Conservation (phyloP, 2,888 invertebrate genomes). For the Tanytarsus gracilentus region DNA sequence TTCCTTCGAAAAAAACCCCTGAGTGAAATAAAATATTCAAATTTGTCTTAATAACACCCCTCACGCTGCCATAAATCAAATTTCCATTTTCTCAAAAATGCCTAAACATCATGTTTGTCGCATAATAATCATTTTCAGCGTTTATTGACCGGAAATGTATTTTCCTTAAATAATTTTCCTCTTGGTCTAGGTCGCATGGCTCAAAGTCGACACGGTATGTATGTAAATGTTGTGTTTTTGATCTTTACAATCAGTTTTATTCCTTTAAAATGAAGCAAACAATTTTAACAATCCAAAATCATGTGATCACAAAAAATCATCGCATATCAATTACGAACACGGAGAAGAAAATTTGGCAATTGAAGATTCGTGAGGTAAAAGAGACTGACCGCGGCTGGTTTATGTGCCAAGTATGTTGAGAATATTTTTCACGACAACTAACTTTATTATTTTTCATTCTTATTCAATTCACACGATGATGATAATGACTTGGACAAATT, state of each 20-base stretch:
- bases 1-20: not conserved
- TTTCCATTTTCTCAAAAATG: slow-evolving; percentile 4
- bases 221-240: not conserved
- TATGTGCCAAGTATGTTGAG: slow-evolving; percentile 53
- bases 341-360: slow-evolving; percentile 77
- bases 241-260: too few relatives aligned
- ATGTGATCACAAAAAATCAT: slow-evolving; percentile 83
- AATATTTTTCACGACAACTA: not conserved
- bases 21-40: slow-evolving; percentile 16
- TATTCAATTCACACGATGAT: too few relatives aligned
- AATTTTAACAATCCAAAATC: slow-evolving; percentile 79
- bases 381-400: slow-evolving; percentile 83
- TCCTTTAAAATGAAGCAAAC: too few relatives aligned
- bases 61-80: slow-evolving; percentile 18
- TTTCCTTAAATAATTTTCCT: not conserved
- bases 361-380: slow-evolving; percentile 74
- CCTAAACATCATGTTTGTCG: slow-evolving; percentile 17
- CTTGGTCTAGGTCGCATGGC: too few relatives aligned
- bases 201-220: too few relatives aligned
- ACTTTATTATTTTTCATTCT: not conserved
- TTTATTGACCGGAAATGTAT: slow-evolving; percentile 17
- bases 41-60: slow-evolving; percentile 20
- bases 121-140: slow-evolving; percentile 13
- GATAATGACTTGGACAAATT: not conserved
- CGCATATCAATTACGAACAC: slow-evolving; percentile 76